Evolutionary conservation across 1,140 invertebrate genomes (phyloP).

Genomic region (Trissolcus basalis): DNA sequence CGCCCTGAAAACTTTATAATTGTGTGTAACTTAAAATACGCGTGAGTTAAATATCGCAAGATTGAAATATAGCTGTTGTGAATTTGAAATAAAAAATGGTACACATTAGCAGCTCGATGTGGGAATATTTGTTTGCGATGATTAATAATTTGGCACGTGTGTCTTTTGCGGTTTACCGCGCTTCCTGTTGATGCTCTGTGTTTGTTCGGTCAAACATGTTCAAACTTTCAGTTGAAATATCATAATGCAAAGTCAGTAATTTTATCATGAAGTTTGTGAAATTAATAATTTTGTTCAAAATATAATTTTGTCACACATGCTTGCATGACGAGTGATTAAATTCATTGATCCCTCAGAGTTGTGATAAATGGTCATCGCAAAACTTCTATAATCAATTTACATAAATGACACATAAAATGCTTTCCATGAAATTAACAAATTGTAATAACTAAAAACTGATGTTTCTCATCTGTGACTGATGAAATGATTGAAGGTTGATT

Average conservation of each 20-base stretch:
- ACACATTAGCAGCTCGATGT: constrained; percentile 1
- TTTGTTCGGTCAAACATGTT: constrained; percentile 12
- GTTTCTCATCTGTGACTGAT: too few species aligned
- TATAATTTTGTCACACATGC: background rate
- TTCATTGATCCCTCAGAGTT: too few species aligned
- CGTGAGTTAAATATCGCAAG: background rate
- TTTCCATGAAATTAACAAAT: too few species aligned
- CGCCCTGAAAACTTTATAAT: too few species aligned
- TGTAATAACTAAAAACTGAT: too few species aligned
- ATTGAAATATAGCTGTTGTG: background rate
- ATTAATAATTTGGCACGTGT: constrained; percentile 28
- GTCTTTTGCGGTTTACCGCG: constrained; percentile 18
- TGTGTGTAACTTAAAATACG: too few species aligned
- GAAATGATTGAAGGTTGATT: too few species aligned
- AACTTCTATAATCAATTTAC: too few species aligned
- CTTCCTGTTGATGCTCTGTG: constrained; percentile 1
- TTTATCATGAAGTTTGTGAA: constrained; percentile 3
- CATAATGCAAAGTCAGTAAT: constrained; percentile 4
- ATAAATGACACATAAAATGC: too few species aligned
- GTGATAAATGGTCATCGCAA: too few species aligned
- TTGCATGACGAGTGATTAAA: too few species aligned
- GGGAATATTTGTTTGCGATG: constrained; percentile 18
- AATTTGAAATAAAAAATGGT: background rate
- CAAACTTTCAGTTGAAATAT: constrained; percentile 20
- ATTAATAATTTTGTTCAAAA: constrained; percentile 5